Base-by-base conservation (phyloP, 2,888 invertebrate species). In the Stomorhina lunata region DNA sequence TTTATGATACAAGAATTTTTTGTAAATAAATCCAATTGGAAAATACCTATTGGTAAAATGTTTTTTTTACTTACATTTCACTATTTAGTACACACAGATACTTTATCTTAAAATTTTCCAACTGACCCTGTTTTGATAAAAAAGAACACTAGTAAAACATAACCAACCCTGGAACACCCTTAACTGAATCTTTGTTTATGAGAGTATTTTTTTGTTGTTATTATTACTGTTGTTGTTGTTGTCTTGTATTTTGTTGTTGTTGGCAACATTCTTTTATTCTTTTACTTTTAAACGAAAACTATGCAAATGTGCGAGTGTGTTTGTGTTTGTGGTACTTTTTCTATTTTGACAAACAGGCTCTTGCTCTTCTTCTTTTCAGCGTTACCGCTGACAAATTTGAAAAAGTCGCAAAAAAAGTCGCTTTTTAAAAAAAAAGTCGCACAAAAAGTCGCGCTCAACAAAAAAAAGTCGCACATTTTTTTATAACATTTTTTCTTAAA, bases 341-440 rank as follows among this genome's bases (percentile, higher is more conserved):
- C 53, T 77, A 63, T 43, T 66, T 68, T 43, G 22, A 43, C 53
- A 79, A 66, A 66, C 75, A 81, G 71, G 69, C 79, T 82, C 81
- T n/a, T n/a, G n/a, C n/a, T n/a, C n/a, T n/a, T n/a, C n/a, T n/a
- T n/a, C n/a, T n/a, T n/a, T n/a, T n/a, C n/a, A n/a, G n/a, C n/a
- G n/a, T n/a, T n/a, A n/a, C n/a, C n/a, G n/a, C n/a, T n/a, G n/a
- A n/a, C n/a, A n/a, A n/a, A n/a, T n/a, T n/a, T n/a, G n/a, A n/a
- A n/a, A n/a, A n/a, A n/a, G n/a, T n/a, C n/a, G n/a, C n/a, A n/a
- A n/a, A n/a, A n/a, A n/a, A n/a, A n/a, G n/a, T n/a, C n/a, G n/a
- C n/a, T n/a, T n/a, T n/a, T n/a, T n/a, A n/a, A n/a, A n/a, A n/a
- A n/a, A n/a, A n/a, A n/a, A n/a, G n/a, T n/a, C n/a, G n/a, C n/a